Percentiles rank a stretch among this genome's conserved stretches.
Evolutionary conservation across 2,797 vertebrate genomes (phyloP).

Genomic region (Arctocebus calabarensis): DNA sequence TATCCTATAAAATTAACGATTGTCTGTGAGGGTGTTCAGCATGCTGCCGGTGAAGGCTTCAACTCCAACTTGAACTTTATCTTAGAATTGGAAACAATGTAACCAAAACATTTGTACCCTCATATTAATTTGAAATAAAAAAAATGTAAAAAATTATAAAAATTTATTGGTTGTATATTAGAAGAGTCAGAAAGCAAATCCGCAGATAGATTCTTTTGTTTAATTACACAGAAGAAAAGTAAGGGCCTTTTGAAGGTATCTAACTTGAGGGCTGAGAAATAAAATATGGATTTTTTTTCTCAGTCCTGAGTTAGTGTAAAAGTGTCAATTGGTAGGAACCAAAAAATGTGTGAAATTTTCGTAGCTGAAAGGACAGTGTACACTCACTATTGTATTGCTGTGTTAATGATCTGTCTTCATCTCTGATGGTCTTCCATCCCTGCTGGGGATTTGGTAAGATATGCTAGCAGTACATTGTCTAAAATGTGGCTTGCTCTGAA

Average conservation of each 20-base stretch:
- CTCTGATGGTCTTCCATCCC: background rate
- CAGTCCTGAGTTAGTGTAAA: background rate
- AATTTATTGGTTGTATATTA: background rate
- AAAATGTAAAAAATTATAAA: too few species aligned
- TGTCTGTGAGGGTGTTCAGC: too few species aligned
- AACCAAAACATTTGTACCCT: too few species aligned
- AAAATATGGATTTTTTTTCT: background rate
- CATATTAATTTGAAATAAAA: too few species aligned
- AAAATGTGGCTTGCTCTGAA: background rate
- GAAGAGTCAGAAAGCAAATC: background rate
- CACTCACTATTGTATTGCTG: background rate
- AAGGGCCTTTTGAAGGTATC: background rate
- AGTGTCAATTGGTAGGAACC: background rate
- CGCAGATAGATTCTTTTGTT: background rate
- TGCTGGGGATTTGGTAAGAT: background rate
- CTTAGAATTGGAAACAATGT: too few species aligned
- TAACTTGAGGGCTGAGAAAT: background rate
- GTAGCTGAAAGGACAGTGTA: background rate
- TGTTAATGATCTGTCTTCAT: background rate
- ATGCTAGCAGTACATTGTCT: background rate
- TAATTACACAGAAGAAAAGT: background rate
- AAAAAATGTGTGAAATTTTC: background rate
- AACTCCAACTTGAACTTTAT: too few species aligned
- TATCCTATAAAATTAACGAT: background rate
- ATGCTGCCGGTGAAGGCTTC: too few species aligned